Conservation (phyloP, 1,140 invertebrate species). For the Campoletis sonorensis region DNA sequence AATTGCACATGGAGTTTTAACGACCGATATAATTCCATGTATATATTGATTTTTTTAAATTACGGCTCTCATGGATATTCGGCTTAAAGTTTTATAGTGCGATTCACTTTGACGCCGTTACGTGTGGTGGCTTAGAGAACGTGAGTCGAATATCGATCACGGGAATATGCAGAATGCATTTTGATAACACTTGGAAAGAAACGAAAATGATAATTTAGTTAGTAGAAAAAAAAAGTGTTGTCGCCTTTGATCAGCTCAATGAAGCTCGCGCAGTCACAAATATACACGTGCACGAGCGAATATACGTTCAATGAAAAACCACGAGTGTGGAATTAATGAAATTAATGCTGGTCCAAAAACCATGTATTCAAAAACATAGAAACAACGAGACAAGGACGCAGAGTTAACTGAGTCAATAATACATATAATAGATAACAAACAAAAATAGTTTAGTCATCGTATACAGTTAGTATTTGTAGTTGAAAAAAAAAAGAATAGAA, state of each 20-base stretch:
- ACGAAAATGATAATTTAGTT: no score
- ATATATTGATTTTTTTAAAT: background rate
- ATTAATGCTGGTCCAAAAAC: background rate
- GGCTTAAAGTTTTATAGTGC: background rate
- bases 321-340: background rate
- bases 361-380: background rate
- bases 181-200: no score
- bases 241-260: background rate
- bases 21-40: no score
- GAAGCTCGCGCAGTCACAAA: background rate
- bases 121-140: no score
- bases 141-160: no score
- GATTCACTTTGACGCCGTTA: background rate
- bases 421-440: background rate
- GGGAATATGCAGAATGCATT: no score
- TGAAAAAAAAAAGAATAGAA: no score
- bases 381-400: conserved; percentile 22
- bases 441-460: conserved; percentile 1
- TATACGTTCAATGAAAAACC: background rate
- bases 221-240: no score
- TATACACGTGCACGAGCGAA: background rate
- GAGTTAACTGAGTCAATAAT: conserved; percentile 29
- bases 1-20: background rate
- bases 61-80: background rate
- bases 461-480: conserved; percentile 16